Conservation (phyloP, 2,888 invertebrate genomes). For the Poecilus cupreus region DNA sequence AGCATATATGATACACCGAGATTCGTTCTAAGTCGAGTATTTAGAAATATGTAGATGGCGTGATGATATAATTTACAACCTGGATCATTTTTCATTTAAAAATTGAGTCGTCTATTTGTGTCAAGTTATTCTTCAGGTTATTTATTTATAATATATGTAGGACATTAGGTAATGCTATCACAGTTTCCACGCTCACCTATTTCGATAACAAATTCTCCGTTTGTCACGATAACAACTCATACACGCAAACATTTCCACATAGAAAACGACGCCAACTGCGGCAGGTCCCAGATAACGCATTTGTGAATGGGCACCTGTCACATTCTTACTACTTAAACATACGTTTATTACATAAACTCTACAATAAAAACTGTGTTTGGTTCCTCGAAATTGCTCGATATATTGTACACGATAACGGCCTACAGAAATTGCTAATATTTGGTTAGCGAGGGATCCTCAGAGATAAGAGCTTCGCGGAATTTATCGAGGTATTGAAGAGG, state of each 20-base stretch:
- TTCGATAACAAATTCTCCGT: constrained; percentile 44
- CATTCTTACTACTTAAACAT: constrained; percentile 18
- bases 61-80: too few species aligned
- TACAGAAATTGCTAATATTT: not conserved
- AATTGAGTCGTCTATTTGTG: not conserved
- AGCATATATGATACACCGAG: too few species aligned
- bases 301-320: constrained; percentile 56
- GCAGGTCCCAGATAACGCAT: constrained; percentile 18
- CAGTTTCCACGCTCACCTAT: constrained; percentile 15
- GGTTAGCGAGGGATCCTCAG: constrained; percentile 13
- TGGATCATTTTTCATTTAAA: not conserved
- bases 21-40: too few species aligned
- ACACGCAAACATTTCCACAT: constrained; percentile 35
- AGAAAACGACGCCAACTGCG: not conserved
- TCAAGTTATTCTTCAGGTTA: not conserved
- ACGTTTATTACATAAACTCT: constrained; percentile 23
- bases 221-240: constrained; percentile 36
- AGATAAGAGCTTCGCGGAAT: constrained; percentile 6
- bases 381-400: constrained; percentile 8
- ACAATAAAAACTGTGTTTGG: constrained; percentile 29
- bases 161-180: constrained; percentile 49
- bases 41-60: too few species aligned
- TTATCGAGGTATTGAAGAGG: not conserved
- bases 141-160: constrained; percentile 36
- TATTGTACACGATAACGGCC: not conserved